Evolutionary conservation across 2,888 invertebrate species (phyloP), one percentile per base, ranked within the genome.

Genomic region (Trachelus stipa): DNA sequence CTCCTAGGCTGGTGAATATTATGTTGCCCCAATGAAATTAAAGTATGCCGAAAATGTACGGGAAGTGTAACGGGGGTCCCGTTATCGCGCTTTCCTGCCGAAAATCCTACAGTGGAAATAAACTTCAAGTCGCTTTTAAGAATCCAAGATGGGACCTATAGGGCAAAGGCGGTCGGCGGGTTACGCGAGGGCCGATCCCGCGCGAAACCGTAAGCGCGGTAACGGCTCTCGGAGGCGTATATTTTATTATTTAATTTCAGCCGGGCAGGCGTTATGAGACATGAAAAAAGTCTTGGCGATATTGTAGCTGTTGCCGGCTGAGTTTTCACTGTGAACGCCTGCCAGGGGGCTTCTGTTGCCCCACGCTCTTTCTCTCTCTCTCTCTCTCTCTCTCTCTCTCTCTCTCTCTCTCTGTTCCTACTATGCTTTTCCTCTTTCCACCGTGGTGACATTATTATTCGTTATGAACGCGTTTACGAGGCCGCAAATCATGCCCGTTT

Each of bases 401-500:
- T 75, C 71, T 75, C 75, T 37, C 30, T 56, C 23, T 56, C 56
- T 40, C 40, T 6, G 4, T 15, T 40, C 40, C 15, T 40, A 15
- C 23, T 56, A 56, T 56, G 56, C 56, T 56, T 56, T 56, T 56
- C 56, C 56, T 56, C 56, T 56, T 56, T 9, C 56, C 23, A 76
- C n/a, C 74, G 40, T 12, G 88, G 90, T 91, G 91, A 91, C 91
- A 91, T 91, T 91, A 91, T 91, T 91, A 91, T 91, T 91, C 91
- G 91, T 91, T 91, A 91, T 90, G 89, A 90, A 90, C 89, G 90
- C 89, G 90, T 91, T 91, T 91, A 91, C 91, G 91, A 91, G 90
- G 90, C 90, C 90, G 90, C 91, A 91, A 91, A 91, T 91, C 91
- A 91, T 90, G 87, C 85, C 88, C 88, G 88, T 91, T 90, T 91